phyloP scores from a whole-genome alignment of 2,797 vertebrate species.

The Macroramphosus scolopax region DNA sequence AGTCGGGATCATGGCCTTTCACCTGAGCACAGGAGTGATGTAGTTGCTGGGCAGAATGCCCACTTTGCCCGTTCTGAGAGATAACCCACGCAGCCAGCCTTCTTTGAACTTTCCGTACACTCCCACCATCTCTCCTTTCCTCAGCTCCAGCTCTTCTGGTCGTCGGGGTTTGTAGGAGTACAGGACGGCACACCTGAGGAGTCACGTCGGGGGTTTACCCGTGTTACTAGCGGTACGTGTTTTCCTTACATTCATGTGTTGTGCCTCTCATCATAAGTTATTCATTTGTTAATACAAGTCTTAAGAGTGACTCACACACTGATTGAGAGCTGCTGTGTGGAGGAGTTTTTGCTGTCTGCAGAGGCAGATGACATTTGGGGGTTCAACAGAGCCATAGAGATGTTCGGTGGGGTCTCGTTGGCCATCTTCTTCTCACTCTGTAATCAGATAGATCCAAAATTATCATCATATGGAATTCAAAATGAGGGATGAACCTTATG shows the following conservation, averaged over 20 bases:
- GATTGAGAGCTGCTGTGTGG: conserved; percentile 83
- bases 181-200: conserved; percentile 85
- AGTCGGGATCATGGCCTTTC: conserved; percentile 38
- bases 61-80: conserved; percentile 88
- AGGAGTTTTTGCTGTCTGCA: conserved; percentile 72
- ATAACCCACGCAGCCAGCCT: conserved; percentile 91
- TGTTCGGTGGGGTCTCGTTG: conserved; percentile 68
- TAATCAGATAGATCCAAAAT: conserved; percentile 27
- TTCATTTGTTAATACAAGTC: conserved; percentile 10
- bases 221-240: too few species aligned
- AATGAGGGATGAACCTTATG: conserved; percentile 1
- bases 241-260: too few species aligned
- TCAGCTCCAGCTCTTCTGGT: conserved; percentile 88
- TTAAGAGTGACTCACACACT: conserved; percentile 79
- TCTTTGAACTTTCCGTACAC: conserved; percentile 90
- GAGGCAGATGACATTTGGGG: conserved; percentile 69
- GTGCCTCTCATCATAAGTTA: too few species aligned
- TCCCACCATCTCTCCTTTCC: conserved; percentile 91
- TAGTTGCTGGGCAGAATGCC: conserved; percentile 91
- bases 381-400: conserved; percentile 80
- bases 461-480: conserved; percentile 8
- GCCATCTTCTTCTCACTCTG: conserved; percentile 76
- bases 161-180: conserved; percentile 84
- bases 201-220: not conserved
- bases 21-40: conserved; percentile 91